Base-by-base conservation (phyloP, 2,797 vertebrate genomes). In the Sebastes cheni region DNA sequence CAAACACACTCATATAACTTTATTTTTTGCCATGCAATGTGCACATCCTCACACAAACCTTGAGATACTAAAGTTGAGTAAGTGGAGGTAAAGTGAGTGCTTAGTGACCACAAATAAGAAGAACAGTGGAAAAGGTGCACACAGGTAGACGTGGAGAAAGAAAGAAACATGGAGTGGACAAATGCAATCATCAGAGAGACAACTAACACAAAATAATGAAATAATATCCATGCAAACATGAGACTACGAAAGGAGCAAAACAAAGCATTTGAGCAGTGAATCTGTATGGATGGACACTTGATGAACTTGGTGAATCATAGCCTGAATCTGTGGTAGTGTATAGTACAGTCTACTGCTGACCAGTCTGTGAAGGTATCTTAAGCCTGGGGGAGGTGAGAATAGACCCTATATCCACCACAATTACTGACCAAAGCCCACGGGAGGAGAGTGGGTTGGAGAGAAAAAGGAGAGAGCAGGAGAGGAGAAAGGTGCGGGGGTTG, bases 361-460 rank as follows among this genome's bases (percentile, higher is more conserved):
- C 82, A 67, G 55, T 65, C 59, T 73, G 71, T 65, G 59, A 77
- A 73, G 61, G 61, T 52, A 68, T 85, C 70, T 39, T 66, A 70
- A 83, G 58, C 68, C 84, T 55, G 62, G 16, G 55, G 81, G 82
- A 84, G 79, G 80, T 84, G 74, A 82, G 72, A 83, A 83, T 58
- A 76, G 74, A 73, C 54, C 74, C 64, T 83, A 56, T 61, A 86
- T 75, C 75, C 52, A 72, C 29, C 23, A 72, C 88, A 88, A 91
- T 92, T 92, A 90, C 85, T 76, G 46, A 67, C 66, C 42, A 83
- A 82, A 85, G 80, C 87, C 72, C 89, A 23, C 1, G 52, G 72
- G 80, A 72, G 61, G 36, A 75, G 34, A 64, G 82, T 87, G 74
- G 75, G 74, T 20, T 36, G 46, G 16, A 83, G 61, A 75, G 39